Percentiles rank a stretch among this genome's conserved stretches.
phyloP scores from a whole-genome alignment of 1,140 invertebrate species.

The Wiebesia pumilae region DNA sequence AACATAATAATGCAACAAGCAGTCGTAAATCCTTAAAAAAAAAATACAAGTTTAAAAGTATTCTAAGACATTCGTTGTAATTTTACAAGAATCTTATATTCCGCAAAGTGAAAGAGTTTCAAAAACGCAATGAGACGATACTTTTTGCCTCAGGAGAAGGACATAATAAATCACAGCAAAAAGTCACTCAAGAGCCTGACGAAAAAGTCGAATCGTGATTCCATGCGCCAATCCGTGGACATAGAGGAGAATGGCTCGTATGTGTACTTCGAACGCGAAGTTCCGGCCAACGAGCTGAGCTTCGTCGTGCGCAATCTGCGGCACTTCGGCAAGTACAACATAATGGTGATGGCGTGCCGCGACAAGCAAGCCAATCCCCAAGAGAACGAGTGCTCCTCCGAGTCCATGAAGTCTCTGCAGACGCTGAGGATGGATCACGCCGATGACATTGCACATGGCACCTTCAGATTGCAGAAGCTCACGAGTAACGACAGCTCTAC shows the following conservation, averaged over 20 bases:
- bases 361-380: constrained; percentile 72
- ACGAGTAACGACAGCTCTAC: constrained; percentile 66
- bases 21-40: no score
- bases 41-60: no score
- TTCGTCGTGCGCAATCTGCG: constrained; percentile 79
- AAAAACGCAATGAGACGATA: neutral
- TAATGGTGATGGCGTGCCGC: constrained; percentile 84
- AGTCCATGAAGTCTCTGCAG: constrained; percentile 72
- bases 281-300: constrained; percentile 64
- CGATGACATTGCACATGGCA: constrained; percentile 76
- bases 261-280: constrained; percentile 59
- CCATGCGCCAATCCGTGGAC: neutral
- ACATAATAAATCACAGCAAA: constrained; percentile 14
- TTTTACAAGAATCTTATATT: no score
- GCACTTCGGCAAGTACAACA: constrained; percentile 84
- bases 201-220: neutral
- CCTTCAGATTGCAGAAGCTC: constrained; percentile 69
- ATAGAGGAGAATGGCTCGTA: constrained; percentile 56
- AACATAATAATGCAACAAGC: no score
- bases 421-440: constrained; percentile 73
- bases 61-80: no score
- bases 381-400: constrained; percentile 68
- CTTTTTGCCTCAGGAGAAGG: constrained; percentile 23
- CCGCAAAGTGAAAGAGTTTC: no score
- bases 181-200: neutral